phyloP scores from a whole-genome alignment of 2,888 invertebrate genomes.

The Acronicta aceris region DNA sequence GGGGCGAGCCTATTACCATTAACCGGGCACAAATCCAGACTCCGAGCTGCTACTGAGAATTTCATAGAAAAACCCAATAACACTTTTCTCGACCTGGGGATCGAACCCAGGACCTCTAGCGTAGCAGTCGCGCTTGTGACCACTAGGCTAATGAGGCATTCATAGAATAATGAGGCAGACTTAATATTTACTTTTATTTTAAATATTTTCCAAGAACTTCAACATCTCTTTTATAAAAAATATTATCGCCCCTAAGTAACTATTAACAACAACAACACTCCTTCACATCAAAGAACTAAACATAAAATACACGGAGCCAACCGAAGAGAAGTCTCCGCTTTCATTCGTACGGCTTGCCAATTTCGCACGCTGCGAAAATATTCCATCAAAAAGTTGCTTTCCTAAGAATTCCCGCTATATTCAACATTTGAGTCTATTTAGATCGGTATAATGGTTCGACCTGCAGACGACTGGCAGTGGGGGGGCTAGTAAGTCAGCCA shows the following conservation, averaged over 20 bases:
- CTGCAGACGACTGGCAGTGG: constrained; percentile 69
- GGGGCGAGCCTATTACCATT: too few species aligned
- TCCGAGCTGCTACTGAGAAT: too few species aligned
- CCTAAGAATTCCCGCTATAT: constrained; percentile 63
- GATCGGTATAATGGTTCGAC: constrained; percentile 75
- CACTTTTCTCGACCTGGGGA: too few species aligned
- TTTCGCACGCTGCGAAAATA: constrained; percentile 48
- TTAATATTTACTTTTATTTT: too few species aligned
- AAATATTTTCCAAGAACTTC: not conserved
- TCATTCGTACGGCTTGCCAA: constrained; percentile 42
- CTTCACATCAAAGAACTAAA: constrained; percentile 13
- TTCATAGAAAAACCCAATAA: too few species aligned
- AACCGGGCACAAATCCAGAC: too few species aligned
- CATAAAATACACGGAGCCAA: constrained; percentile 17
- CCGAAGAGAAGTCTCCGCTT: constrained; percentile 20
- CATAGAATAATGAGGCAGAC: too few species aligned
- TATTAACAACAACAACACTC: constrained; percentile 20
- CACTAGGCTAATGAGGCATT: too few species aligned
- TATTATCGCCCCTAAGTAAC: constrained; percentile 16
- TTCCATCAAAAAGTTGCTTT: constrained; percentile 60
- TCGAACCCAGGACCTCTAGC: too few species aligned
- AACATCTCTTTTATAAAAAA: constrained; percentile 1
- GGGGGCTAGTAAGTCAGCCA: constrained; percentile 65
- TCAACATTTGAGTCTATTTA: constrained; percentile 68
- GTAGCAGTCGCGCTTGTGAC: too few species aligned